Base-by-base conservation (phyloP, 2,797 vertebrate genomes). In the Enteromius radiatus region DNA sequence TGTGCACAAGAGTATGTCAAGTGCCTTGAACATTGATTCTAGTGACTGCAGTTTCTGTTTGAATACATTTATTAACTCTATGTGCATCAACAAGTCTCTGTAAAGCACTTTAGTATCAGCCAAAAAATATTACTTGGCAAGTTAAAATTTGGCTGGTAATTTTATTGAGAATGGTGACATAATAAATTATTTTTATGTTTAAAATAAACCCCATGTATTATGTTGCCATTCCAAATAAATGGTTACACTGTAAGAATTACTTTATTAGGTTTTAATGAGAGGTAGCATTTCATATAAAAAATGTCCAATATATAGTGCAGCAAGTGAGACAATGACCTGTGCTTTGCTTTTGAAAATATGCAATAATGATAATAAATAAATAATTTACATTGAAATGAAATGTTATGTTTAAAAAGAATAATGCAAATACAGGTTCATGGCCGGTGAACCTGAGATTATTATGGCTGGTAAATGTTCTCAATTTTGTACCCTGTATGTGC, bases 361-460 rank as follows among this genome's bases (percentile, higher is more conserved):
- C n/a, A n/a, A 54, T 54, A 59, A 14, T 59, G 12, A 26, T 26
- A 26, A 26, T 59, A 26, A 11, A 59, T 59, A 59, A 59, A 14
- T 59, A 5, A 59, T 59, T 59, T 26, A 59, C 23, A 59, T 69
- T 43, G 43, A 17, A 45, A 45, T 26, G 45, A 43, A 28, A 59
- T 2, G 1, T 59, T 56, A 56, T 56, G 10, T 59, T 26, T n/a
- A n/a, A 26, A 59, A 26, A 26, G 23, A 69, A 45, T 4, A 15
- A 69, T 26, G 3, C 67, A 45, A 70, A 21, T 54, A 15, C 28
- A 73, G 70, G 70, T 54, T 73, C 70, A 54, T 54, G 70, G 70
- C 47, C 3, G 12, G 28, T 73, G 70, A 54, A 33, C 47, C 70
- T 54, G 70, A 73, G 19, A 52, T 36, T 14, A 73, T 21, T 28